Base-by-base conservation (phyloP, 2,888 invertebrate species). In the Metalampra italica region DNA sequence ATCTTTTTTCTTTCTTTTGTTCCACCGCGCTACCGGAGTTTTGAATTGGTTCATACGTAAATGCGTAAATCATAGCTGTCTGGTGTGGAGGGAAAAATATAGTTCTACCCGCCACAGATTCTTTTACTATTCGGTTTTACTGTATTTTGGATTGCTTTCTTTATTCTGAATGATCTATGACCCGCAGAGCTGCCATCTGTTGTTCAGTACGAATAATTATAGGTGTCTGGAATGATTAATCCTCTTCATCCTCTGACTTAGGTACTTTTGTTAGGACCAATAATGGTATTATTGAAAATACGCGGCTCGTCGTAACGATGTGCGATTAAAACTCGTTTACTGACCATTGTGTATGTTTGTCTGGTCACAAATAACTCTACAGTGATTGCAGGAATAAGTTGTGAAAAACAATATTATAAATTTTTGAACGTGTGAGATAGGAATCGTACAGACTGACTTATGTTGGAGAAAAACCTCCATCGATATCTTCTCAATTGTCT, bases 241-340 rank as follows among this genome's bases (percentile, higher is more conserved):
- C n/a, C n/a, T n/a, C n/a, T n/a, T n/a, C n/a, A n/a, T n/a, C n/a
- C n/a, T n/a, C n/a, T n/a, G n/a, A n/a, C n/a, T n/a, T n/a, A n/a
- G n/a, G n/a, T n/a, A n/a, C n/a, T n/a, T n/a, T n/a, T n/a, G n/a
- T n/a, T n/a, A n/a, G n/a, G n/a, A n/a, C n/a, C n/a, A n/a, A n/a
- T 30, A 30, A 8, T 41, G 51, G 37, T 45, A 14, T 49, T 51
- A 49, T 45, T 41, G 51, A 76, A 32, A 84, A 84, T 75, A n/a
- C 84, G 68, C 59, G 80, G 82, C 84, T 75, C 82, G 84, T 82
- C 64, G 70, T 56, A 64, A 66, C 66, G 64, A 68, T 65, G 68
- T 67, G 72, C 79, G 82, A 78, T 83, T 84, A 79, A 80, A 84
- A 85, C 81, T 78, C 78, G 85, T 80, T 80, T 82, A 81, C 71